Base-by-base conservation (phyloP, 2,888 invertebrate genomes). In the Amphipyra tragopoginis region DNA sequence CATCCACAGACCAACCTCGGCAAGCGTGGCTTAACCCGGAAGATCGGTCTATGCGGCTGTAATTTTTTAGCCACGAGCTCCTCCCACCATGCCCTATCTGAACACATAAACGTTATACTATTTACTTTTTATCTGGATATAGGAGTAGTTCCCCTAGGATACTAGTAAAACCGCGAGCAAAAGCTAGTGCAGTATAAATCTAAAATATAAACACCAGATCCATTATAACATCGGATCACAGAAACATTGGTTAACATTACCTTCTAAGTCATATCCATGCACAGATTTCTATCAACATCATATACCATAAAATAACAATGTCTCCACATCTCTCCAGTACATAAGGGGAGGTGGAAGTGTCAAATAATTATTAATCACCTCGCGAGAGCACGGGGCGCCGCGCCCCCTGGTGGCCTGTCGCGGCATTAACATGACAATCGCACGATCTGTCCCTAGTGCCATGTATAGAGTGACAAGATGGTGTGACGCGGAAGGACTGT, bases 401-500 rank as follows among this genome's bases (percentile, higher is more conserved):
- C 76, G 77, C 79, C 73, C 75, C 75, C 79, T 73, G 69, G 56
- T 68, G 75, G 64, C 69, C 48, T 66, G 58, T 59, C 72, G 62
- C 67, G 61, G 61, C 77, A 86, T 86, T 86, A 76, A 80, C 86
- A 86, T 86, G 82, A 86, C 86, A 86, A 86, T 86, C 72, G 69
- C 80, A 80, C 73, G 73, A 76, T 77, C 81, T 72, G 72, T 58
- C 78, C 82, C 69, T 66, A 59, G 67, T 42, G 65, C 57, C 33
- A 11, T 47, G 33, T 36, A n/a, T 40, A 42, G 29, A 10, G 71
- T 70, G 71, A 58, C 71, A 15, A 14, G n/a, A 29, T 15, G 0
- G 0, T n/a, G 10, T 2, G 13, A 5, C 9, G 10, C 14, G 2
- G 15, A 7, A 8, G 53, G 75, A 71, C 70, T 42, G 53, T 57